Base-by-base conservation (phyloP, 2,888 invertebrate genomes). In the Napeogenes sylphis region DNA sequence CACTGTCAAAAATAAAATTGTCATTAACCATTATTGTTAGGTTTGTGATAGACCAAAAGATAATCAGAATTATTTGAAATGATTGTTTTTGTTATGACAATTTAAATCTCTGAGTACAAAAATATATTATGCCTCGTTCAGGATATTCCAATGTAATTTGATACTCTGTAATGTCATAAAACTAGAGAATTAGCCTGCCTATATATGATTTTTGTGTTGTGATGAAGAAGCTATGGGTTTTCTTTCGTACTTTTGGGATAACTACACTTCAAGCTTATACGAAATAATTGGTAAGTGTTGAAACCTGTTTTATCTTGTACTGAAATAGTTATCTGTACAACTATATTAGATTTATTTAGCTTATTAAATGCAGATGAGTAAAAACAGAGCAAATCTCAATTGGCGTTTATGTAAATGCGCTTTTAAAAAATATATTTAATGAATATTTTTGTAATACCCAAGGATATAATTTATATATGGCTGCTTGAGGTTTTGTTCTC, bases 211-310 rank as follows among this genome's bases (percentile, higher is more conserved):
- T 56, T 59, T 69, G 63, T 70, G 66, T 72, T 77, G 73, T 75
- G 74, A 73, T 75, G 74, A 71, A 72, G 45, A 61, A 56, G 46
- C 59, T 81, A 89, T 89, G 89, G 76, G 80, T 71, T 81, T 83
- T 80, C 68, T 87, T 69, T 81, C 83, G 2, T 75, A 84, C 79
- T 80, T 80, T 71, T 74, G 83, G 74, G 84, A 85, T 70, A 86
- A 87, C 71, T 89, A 86, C 70, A 85, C 85, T 4, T 80, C 85
- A 60, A 87, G 83, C 68, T 62, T 90, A 51, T 88, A 90, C 71
- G 83, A 88, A 74, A 83, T 89, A 65, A 81, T 90, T 59, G 85
- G 90, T 90, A 71, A 90, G 90, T 85, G 33, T 14, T 45, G 13
- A 56, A 12, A 51, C 55, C 33, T 13, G 56, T 35, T 35, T 14